Percentiles rank a stretch among this genome's conserved stretches.
Conservation (phyloP, 2,888 invertebrate species). For the Lasioglossum pauxillum region DNA sequence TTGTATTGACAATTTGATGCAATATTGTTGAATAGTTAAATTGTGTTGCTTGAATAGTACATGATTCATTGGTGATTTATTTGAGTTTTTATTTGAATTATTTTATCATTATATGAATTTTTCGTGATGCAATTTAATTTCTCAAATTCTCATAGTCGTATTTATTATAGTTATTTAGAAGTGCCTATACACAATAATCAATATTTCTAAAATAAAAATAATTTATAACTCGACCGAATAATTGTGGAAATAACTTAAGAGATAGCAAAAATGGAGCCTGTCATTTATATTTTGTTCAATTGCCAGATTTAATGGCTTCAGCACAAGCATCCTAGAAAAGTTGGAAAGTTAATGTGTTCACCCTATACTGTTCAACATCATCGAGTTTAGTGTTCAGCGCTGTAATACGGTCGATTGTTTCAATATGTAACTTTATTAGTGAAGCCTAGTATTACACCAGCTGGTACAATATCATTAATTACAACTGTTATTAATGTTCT, state of each 20-base stretch:
- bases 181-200: no score
- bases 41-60: no score
- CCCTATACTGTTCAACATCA: background rate
- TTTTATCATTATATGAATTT: background rate
- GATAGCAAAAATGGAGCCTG: no score
- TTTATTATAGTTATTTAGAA: no score
- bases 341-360: background rate
- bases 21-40: no score
- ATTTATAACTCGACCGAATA: background rate
- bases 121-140: background rate
- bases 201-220: no score
- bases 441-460: background rate
- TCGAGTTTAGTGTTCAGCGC: background rate
- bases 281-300: background rate
- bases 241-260: background rate
- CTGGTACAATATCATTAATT: background rate
- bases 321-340: background rate
- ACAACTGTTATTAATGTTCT: background rate
- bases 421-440: background rate
- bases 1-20: no score
- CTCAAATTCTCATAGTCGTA: background rate
- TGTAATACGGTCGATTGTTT: background rate
- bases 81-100: no score
- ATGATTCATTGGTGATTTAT: no score
- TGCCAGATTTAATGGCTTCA: background rate